Evolutionary conservation across 2,888 invertebrate species (phyloP).

Genomic region (Teinopalpus imperialis): DNA sequence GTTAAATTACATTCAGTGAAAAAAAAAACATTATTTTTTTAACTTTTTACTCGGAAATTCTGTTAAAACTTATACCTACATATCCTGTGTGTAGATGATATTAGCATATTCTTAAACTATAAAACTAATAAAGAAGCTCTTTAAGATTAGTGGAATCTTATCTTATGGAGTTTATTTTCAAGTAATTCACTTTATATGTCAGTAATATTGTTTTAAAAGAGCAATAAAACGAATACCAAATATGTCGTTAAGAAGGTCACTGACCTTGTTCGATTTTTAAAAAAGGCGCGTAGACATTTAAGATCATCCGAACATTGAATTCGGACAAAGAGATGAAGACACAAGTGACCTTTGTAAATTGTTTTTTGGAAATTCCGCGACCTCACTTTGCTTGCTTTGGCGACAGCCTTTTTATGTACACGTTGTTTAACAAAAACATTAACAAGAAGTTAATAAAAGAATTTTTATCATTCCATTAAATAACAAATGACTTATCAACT

Average conservation of each 20-base stretch:
- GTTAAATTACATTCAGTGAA: too few species aligned
- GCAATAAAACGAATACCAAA: too few species aligned
- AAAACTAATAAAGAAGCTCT: too few species aligned
- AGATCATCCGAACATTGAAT: conserved; percentile 6
- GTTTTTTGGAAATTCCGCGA: conserved; percentile 34
- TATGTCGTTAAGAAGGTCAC: not conserved
- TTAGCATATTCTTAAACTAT: too few species aligned
- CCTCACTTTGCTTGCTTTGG: conserved; percentile 28
- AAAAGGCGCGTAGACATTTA: conserved; percentile 5
- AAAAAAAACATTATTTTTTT: too few species aligned
- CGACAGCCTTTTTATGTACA: conserved; percentile 23
- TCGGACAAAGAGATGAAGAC: conserved; percentile 16
- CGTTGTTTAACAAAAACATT: conserved; percentile 12
- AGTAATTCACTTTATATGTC: too few species aligned
- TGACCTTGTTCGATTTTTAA: conserved; percentile 16
- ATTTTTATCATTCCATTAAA: not conserved
- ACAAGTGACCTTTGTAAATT: conserved; percentile 20
- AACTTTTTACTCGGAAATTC: too few species aligned
- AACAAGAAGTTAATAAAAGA: not conserved
- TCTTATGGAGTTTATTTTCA: too few species aligned
- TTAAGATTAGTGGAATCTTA: too few species aligned
- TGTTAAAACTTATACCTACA: too few species aligned
- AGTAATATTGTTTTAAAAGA: too few species aligned
- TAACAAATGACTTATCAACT: conserved; percentile 2
- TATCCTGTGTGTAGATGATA: too few species aligned